Evolutionary conservation across 1,140 invertebrate genomes (phyloP).

Genomic region (Nasonia vitripennis): DNA sequence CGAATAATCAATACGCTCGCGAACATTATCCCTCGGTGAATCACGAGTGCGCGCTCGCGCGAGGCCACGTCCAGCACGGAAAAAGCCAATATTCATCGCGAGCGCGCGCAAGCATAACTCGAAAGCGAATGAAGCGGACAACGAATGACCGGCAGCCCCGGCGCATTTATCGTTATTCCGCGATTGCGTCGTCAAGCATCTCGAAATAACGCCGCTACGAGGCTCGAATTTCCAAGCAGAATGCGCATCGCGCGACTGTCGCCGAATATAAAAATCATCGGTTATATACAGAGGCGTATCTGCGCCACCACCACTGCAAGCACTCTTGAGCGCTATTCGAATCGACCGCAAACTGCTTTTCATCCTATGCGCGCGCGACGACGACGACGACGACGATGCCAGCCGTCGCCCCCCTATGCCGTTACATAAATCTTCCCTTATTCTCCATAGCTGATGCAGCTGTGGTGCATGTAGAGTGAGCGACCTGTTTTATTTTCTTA

Average conservation of each 20-base stretch:
- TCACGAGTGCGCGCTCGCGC: no score
- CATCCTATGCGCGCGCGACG: slow-evolving; percentile 11
- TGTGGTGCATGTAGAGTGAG: background rate
- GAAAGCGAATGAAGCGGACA: background rate
- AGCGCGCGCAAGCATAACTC: background rate
- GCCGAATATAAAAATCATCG: slow-evolving; percentile 51
- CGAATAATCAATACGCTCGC: background rate
- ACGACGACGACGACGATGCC: slow-evolving; percentile 10
- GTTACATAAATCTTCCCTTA: slow-evolving; percentile 41
- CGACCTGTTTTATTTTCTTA: background rate
- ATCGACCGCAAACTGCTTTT: slow-evolving; percentile 47
- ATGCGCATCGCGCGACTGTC: slow-evolving; percentile 39
- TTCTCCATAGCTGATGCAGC: background rate
- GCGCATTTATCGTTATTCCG: slow-evolving; percentile 38
- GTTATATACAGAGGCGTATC: slow-evolving; percentile 4
- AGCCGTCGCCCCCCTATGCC: background rate
- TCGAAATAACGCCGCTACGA: slow-evolving; percentile 39
- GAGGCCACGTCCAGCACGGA: background rate
- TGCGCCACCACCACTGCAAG: background rate
- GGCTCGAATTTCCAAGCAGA: slow-evolving; percentile 46
- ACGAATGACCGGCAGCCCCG: background rate
- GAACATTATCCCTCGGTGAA: background rate
- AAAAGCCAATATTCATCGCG: slow-evolving; percentile 14
- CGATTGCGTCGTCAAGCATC: slow-evolving; percentile 37
- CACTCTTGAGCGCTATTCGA: slow-evolving; percentile 6